Evolutionary conservation across 2,113 vertebrate species (phyloP).

Genomic region (Oncorhynchus keta): DNA sequence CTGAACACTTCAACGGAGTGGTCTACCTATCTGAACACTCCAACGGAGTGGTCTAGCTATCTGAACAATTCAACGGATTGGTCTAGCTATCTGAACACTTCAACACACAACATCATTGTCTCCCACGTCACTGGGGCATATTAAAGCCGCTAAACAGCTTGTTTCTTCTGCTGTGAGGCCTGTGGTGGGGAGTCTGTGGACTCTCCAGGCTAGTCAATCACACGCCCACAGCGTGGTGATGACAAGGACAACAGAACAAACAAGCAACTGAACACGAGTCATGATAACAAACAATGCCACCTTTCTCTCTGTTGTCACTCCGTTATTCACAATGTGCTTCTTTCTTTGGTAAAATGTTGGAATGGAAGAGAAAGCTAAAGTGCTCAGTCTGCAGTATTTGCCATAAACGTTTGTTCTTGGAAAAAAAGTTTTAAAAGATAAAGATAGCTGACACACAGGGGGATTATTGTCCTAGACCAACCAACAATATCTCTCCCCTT

Average conservation of each 20-base stretch:
- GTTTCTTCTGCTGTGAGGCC: constrained; percentile 69
- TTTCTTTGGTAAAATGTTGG: neutral
- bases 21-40: constrained; percentile 78
- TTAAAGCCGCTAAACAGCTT: constrained; percentile 73
- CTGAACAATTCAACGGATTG: constrained; percentile 75
- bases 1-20: constrained; percentile 73
- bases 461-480: constrained; percentile 11
- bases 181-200: constrained; percentile 14
- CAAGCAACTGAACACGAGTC: constrained; percentile 1
- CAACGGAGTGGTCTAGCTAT: constrained; percentile 78
- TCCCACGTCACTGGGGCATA: constrained; percentile 70
- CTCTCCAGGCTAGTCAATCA: constrained; percentile 15
- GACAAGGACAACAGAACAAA: constrained; percentile 23
- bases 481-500: too few species aligned
- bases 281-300: neutral
- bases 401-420: neutral
- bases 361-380: neutral
- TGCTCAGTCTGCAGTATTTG: neutral
- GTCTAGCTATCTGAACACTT: constrained; percentile 78
- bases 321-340: neutral
- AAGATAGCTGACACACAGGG: neutral
- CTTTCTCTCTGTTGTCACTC: neutral
- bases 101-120: constrained; percentile 66
- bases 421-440: constrained; percentile 12
- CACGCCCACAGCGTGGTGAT: constrained; percentile 33